Evolutionary conservation across 2,113 vertebrate species (phyloP).

Genomic region (Speoplatyrhinus poulsoni): DNA sequence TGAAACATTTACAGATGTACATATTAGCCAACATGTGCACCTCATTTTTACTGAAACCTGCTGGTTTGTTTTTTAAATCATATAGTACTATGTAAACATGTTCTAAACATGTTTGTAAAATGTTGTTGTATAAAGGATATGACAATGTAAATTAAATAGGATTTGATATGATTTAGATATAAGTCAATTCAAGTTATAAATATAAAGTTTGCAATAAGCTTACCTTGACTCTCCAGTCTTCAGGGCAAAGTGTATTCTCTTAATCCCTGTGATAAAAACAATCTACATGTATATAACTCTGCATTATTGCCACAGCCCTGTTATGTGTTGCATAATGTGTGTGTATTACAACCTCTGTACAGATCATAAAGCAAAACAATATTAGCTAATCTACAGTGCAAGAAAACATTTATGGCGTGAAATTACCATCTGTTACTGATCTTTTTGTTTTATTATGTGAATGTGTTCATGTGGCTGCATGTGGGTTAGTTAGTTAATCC

Average conservation of each 20-base stretch:
- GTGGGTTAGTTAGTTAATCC: background rate
- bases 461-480: background rate
- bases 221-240: constrained; percentile 46
- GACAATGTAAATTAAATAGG: constrained; percentile 1
- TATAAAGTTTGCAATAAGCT: constrained; percentile 28
- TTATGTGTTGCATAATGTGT: background rate
- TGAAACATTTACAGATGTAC: no score
- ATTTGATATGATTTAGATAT: background rate
- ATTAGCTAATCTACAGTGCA: constrained; percentile 29
- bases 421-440: constrained; percentile 34
- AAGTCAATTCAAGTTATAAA: background rate
- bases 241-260: constrained; percentile 19
- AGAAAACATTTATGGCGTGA: constrained; percentile 19
- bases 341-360: constrained; percentile 23
- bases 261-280: constrained; percentile 9
- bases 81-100: no score
- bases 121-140: background rate
- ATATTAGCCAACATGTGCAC: no score
- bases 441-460: constrained; percentile 19
- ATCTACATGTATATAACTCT: no score
- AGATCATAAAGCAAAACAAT: constrained; percentile 33
- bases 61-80: no score
- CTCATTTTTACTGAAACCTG: no score
- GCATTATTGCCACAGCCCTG: no score
- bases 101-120: background rate